A percentile compares a stretch with the other conserved stretches of the same genome.
These are phyloP conservation scores for Ochotona curzoniae DNA, from an alignment of 2,113 vertebrate species.

Conservation along the genomic window DNA sequence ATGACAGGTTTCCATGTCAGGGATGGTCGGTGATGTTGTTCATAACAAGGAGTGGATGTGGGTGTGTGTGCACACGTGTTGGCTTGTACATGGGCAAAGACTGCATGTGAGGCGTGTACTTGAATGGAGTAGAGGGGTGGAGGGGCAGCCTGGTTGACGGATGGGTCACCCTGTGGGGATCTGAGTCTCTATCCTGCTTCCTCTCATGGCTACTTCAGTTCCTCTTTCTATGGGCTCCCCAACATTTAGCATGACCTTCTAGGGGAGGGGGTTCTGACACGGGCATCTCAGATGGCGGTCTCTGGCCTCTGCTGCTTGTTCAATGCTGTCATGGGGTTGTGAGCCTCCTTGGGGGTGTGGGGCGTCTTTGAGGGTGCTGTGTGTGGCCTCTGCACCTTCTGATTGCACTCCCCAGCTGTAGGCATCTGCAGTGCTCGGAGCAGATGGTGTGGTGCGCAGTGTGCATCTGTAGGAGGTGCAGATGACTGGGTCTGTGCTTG, in stretches of 20 bases:
- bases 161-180: neutral
- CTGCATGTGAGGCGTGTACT: constrained; percentile 16
- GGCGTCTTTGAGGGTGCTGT: neutral
- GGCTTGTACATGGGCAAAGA: constrained; percentile 36
- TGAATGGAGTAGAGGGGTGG: constrained; percentile 63
- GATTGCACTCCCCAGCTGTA: neutral
- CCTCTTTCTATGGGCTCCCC: neutral
- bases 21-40: constrained; percentile 25
- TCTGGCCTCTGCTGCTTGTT: neutral
- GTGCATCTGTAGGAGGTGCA: neutral
- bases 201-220: neutral
- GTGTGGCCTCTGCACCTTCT: neutral
- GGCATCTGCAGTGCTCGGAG: constrained; percentile 46
- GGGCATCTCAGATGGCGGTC: neutral
- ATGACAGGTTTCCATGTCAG: neutral
- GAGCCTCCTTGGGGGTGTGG: neutral
- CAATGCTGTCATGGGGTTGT: neutral
- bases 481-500: neutral
- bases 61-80: constrained; percentile 71
- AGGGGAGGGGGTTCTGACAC: too few relatives aligned
- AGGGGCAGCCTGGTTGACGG: constrained; percentile 33
- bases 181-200: neutral
- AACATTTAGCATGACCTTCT: neutral
- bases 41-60: constrained; percentile 58
- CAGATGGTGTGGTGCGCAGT: neutral